Conservation (phyloP, 2,888 invertebrate species). For the Heliconius ethilla region DNA sequence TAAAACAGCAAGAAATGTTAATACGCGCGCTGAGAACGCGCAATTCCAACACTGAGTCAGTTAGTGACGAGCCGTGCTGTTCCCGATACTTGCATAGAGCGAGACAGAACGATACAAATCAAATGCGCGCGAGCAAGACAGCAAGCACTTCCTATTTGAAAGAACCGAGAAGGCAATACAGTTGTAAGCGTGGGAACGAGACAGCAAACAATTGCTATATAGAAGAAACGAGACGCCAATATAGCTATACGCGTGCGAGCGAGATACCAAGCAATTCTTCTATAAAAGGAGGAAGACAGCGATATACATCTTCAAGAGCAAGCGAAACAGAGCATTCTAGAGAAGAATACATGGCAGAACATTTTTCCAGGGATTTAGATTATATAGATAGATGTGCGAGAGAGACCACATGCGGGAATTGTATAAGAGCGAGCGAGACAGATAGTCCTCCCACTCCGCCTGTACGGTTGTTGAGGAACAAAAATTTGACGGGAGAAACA, state of each 20-base stretch:
- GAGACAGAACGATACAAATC: constrained; percentile 46
- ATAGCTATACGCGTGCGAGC: constrained; percentile 39
- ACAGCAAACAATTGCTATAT: constrained; percentile 43
- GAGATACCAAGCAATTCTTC: constrained; percentile 44
- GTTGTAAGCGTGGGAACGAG: constrained; percentile 48
- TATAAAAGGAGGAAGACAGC: constrained; percentile 41
- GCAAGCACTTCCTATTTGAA: constrained; percentile 10
- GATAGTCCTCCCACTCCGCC: constrained; percentile 58
- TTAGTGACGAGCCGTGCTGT: constrained; percentile 44
- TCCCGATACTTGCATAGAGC: constrained; percentile 42
- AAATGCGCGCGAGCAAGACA: constrained; percentile 43
- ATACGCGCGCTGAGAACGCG: constrained; percentile 52
- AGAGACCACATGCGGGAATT: not conserved
- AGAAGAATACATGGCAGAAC: not conserved
- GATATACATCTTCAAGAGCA: constrained; percentile 43
- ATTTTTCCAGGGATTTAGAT: not conserved
- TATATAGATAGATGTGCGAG: constrained; percentile 2
- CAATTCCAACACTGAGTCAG: constrained; percentile 1
- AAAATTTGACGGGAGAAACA: constrained; percentile 45
- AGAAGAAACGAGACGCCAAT: constrained; percentile 43
- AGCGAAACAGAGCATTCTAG: constrained; percentile 2
- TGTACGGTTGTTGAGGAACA: constrained; percentile 53
- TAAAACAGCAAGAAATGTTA: constrained; percentile 58
- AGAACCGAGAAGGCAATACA: constrained; percentile 34
- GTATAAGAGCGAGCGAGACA: constrained; percentile 51